A percentile compares a stretch with the other conserved stretches of the same genome.
These are phyloP conservation scores for Nephotettix cincticeps DNA, from an alignment of 1,140 invertebrate genomes.

Conservation along the genomic window DNA sequence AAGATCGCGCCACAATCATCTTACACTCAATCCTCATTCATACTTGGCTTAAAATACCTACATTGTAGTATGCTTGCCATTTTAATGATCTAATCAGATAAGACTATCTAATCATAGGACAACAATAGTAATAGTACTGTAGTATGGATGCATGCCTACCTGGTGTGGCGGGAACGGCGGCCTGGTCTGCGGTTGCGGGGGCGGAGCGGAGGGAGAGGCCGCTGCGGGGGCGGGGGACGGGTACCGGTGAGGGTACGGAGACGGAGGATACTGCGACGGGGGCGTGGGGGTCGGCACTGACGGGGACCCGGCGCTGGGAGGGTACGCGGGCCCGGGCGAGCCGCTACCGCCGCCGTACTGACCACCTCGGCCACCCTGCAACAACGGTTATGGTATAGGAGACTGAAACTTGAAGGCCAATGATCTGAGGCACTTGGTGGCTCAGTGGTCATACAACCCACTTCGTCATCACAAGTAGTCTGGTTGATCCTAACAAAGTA, in stretches of 20 bases:
- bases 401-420: neutral
- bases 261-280: neutral
- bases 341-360: conserved; percentile 10
- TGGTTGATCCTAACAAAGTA: too few species aligned
- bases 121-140: too few species aligned
- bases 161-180: neutral
- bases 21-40: too few species aligned
- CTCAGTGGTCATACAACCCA: too few species aligned
- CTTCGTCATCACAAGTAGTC: too few species aligned
- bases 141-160: neutral
- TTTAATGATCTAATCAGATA: too few species aligned
- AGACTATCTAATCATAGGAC: too few species aligned
- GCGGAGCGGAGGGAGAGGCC: neutral
- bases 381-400: neutral
- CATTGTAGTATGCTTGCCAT: too few species aligned
- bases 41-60: too few species aligned
- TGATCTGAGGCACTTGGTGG: too few species aligned
- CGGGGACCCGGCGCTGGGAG: neutral
- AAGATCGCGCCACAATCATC: too few species aligned
- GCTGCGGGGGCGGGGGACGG: neutral
- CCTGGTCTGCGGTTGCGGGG: neutral
- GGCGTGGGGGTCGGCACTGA: neutral
- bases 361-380: conserved; percentile 9
- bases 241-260: neutral
- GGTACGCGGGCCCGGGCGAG: neutral